Evolutionary conservation across 2,113 vertebrate genomes (phyloP).

Genomic region (Ctenomys sociabilis): DNA sequence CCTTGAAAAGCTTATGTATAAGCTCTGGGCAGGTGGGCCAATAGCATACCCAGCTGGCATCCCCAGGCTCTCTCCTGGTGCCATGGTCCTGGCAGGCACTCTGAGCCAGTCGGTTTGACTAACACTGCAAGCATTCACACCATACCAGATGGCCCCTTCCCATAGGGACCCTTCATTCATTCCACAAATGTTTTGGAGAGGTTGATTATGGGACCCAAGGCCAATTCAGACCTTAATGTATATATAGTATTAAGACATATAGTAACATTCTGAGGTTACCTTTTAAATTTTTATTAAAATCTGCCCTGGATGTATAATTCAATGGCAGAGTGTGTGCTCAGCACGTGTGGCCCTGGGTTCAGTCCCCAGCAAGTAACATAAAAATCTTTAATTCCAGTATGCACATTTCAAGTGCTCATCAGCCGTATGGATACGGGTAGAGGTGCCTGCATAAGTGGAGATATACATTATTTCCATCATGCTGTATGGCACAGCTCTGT

Average conservation of each 20-base stretch:
- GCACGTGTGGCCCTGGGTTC: background rate
- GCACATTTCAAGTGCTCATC: background rate
- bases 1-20: conserved; percentile 25
- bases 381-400: background rate
- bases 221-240: background rate
- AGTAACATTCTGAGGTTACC: background rate
- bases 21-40: conserved; percentile 11
- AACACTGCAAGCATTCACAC: background rate
- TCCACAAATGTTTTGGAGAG: background rate
- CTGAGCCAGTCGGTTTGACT: background rate
- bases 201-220: background rate
- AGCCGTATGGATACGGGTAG: background rate
- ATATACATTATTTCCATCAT: background rate
- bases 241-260: background rate
- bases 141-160: background rate
- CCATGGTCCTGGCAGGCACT: background rate
- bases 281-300: background rate
- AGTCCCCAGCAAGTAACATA: background rate
- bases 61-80: background rate
- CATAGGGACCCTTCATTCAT: background rate
- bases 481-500: background rate
- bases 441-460: background rate
- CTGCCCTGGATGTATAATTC: background rate
- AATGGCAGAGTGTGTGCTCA: background rate
- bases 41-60: background rate